phyloP scores from a whole-genome alignment of 1,140 invertebrate species.

The Pemphigus obesinymphae region DNA sequence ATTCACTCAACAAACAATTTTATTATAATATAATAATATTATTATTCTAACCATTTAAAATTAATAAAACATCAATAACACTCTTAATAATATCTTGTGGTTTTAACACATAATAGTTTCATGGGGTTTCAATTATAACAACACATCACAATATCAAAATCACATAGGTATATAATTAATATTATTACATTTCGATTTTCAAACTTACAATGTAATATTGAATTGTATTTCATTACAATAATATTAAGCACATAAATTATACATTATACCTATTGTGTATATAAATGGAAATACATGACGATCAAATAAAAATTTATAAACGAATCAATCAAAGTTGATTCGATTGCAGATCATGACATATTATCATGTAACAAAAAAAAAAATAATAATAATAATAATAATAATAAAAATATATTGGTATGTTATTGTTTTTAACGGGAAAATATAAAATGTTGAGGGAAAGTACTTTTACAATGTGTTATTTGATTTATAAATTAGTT shows the following conservation, averaged over 20 bases:
- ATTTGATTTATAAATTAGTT: background rate
- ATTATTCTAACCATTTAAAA: background rate
- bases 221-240: background rate
- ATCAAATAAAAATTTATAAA: background rate
- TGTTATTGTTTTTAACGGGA: too few relatives aligned
- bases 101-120: background rate
- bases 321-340: too few relatives aligned
- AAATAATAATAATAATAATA: too few relatives aligned
- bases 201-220: background rate
- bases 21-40: slow-evolving; percentile 49
- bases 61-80: background rate
- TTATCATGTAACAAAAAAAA: too few relatives aligned
- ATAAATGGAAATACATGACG: background rate
- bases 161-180: background rate
- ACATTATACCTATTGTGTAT: background rate
- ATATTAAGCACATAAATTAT: too few relatives aligned
- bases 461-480: too few relatives aligned
- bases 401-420: too few relatives aligned
- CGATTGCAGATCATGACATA: too few relatives aligned
- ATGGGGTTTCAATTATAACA: background rate
- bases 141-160: slow-evolving; percentile 13
- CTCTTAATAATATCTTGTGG: background rate
- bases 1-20: slow-evolving; percentile 56
- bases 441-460: too few relatives aligned
- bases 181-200: background rate